Evolutionary conservation across 1,140 invertebrate species (phyloP).

Genomic region (Rhagoletis pomonella): DNA sequence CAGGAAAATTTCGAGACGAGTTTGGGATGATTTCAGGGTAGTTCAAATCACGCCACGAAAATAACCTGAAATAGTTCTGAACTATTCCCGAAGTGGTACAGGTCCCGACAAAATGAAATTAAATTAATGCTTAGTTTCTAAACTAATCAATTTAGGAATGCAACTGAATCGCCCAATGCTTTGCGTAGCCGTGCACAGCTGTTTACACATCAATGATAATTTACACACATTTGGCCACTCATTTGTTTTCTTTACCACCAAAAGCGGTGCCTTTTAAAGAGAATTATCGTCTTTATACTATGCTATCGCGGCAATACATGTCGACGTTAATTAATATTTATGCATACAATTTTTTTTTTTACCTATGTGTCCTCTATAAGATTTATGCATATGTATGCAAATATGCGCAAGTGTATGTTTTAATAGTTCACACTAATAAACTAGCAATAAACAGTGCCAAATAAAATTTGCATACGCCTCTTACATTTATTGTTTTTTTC

Average conservation of each 20-base stretch:
- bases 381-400: not conserved
- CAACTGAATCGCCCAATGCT: too few relatives aligned
- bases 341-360: not conserved
- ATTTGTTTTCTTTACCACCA: conserved; percentile 3
- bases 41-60: too few relatives aligned
- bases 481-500: not conserved
- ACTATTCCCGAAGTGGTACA: too few relatives aligned
- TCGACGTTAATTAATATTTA: not conserved
- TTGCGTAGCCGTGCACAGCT: not conserved
- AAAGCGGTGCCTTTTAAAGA: not conserved
- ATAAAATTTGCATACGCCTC: not conserved
- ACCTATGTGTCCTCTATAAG: not conserved
- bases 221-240: conserved; percentile 25
- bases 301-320: not conserved
- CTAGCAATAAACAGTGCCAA: not conserved
- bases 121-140: too few relatives aligned
- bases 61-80: too few relatives aligned
- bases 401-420: not conserved
- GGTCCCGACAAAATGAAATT: too few relatives aligned
- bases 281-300: not conserved
- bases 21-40: too few relatives aligned
- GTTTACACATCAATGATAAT: too few relatives aligned
- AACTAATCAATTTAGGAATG: too few relatives aligned
- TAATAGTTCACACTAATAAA: not conserved
- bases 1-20: too few relatives aligned